Conservation (phyloP, 2,113 vertebrate genomes). For the Solenodon paradoxus region DNA sequence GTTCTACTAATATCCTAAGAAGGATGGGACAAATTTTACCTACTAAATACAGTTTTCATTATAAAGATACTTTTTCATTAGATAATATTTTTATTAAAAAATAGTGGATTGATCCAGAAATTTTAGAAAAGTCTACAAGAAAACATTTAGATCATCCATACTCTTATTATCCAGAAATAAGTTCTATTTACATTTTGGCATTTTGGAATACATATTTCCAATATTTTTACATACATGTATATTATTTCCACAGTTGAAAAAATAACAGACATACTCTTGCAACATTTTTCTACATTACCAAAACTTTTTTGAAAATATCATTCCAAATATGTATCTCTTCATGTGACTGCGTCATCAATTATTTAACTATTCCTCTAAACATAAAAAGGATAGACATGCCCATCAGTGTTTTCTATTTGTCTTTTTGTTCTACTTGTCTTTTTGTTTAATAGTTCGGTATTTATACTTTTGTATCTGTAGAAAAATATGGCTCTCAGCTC, state of each 20-base stretch:
- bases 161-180: constrained; percentile 25
- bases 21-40: neutral
- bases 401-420: neutral
- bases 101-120: neutral
- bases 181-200: neutral
- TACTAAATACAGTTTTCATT: neutral
- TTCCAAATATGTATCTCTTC: neutral
- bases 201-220: neutral
- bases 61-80: no score
- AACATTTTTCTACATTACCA: neutral
- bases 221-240: neutral
- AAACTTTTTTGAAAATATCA: neutral
- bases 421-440: no score
- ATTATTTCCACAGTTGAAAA: neutral
- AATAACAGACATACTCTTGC: neutral
- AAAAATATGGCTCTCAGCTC: neutral
- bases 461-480: neutral
- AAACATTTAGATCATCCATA: neutral
- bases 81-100: neutral
- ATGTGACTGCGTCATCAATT: neutral
- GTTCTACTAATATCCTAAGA: neutral
- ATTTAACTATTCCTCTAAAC: neutral
- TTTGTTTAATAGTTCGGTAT: no score
- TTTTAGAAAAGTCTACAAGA: neutral
- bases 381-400: neutral